Evolutionary conservation across 2,888 invertebrate species (phyloP).

Genomic region (Scaptomyza reducta): DNA sequence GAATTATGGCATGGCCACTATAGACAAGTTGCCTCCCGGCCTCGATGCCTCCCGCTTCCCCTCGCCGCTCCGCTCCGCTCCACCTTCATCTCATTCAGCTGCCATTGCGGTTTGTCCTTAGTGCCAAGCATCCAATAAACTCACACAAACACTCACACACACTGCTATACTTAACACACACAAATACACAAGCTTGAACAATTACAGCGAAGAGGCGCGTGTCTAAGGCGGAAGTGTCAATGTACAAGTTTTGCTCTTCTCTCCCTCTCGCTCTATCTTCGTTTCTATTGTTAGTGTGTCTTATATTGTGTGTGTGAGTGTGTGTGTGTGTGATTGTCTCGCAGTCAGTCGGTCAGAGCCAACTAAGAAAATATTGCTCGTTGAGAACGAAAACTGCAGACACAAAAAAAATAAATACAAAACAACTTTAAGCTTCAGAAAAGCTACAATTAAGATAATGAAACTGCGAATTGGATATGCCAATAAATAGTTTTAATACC

Average conservation of each 20-base stretch:
- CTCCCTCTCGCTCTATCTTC: not conserved
- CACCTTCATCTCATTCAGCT: slow-evolving; percentile 10
- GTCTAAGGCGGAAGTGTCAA: slow-evolving; percentile 75
- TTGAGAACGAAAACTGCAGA: slow-evolving; percentile 52
- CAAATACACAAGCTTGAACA: slow-evolving; percentile 7
- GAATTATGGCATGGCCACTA: slow-evolving; percentile 63
- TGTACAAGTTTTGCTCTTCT: slow-evolving; percentile 57
- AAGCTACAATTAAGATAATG: slow-evolving; percentile 14
- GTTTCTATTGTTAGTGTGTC: slow-evolving; percentile 4
- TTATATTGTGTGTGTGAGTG: not conserved
- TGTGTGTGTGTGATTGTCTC: slow-evolving; percentile 28
- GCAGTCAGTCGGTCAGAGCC: slow-evolving; percentile 46
- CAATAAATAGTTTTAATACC: not conserved
- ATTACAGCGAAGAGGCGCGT: slow-evolving; percentile 49
- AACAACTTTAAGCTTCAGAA: slow-evolving; percentile 4
- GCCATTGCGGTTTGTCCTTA: slow-evolving; percentile 47
- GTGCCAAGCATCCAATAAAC: slow-evolving; percentile 55
- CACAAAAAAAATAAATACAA: not conserved
- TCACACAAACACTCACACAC: slow-evolving; percentile 25
- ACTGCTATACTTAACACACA: slow-evolving; percentile 12
- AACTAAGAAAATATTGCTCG: slow-evolving; percentile 41
- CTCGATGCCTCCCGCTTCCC: slow-evolving; percentile 4
- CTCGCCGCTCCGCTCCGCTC: not conserved
- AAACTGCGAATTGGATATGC: not conserved
- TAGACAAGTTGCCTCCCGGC: slow-evolving; percentile 41